These are phyloP conservation scores for Lateolabrax maculatus DNA, from an alignment of 2,797 vertebrate genomes.

Conservation along the genomic window DNA sequence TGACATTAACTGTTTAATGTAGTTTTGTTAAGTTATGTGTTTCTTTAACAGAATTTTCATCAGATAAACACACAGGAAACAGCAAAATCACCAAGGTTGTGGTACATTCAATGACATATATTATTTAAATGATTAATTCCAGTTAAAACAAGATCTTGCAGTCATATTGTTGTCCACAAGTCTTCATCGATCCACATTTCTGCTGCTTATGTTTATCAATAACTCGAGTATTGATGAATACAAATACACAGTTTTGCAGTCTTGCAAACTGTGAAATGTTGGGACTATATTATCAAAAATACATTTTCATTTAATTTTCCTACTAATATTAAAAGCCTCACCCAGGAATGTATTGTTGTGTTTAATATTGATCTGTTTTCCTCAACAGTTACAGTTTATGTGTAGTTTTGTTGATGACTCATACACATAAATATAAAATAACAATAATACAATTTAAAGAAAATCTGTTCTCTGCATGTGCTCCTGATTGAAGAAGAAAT, in stretches of 20 bases:
- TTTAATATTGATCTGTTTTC: neutral
- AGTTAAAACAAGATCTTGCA: neutral
- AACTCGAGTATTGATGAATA: neutral
- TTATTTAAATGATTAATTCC: neutral
- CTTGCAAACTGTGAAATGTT: neutral
- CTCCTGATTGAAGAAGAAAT: neutral
- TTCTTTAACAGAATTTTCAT: neutral
- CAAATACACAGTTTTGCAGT: neutral
- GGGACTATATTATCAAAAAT: neutral
- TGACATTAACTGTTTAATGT: neutral
- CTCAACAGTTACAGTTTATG: too few relatives aligned
- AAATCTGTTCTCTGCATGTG: neutral
- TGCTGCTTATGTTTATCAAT: neutral
- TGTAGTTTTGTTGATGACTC: neutral
- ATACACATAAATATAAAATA: neutral
- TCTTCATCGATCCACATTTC: neutral
- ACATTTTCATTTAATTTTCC: neutral
- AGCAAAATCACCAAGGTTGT: neutral
- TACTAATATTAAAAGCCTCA: neutral
- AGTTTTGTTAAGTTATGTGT: neutral
- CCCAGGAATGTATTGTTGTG: neutral
- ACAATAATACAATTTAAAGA: neutral
- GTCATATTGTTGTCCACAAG: neutral
- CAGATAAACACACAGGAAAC: neutral
- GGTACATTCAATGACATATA: neutral